Conservation (phyloP, 1,140 invertebrate species). For the Laupala kohalensis region DNA sequence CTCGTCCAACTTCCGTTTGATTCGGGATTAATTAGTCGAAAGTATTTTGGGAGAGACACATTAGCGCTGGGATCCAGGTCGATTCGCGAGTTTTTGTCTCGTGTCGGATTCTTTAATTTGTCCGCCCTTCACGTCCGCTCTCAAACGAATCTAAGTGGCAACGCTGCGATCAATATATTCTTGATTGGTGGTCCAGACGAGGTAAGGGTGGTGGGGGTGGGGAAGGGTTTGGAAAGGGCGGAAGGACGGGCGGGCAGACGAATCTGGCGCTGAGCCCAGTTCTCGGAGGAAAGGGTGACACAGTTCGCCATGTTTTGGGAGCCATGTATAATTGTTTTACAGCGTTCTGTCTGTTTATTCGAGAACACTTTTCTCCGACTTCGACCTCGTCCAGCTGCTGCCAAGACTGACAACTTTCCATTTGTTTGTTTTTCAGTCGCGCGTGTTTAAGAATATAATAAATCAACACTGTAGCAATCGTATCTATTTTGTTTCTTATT, state of each 20-base stretch:
- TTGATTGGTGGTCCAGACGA: conserved; percentile 4
- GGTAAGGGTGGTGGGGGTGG: neutral
- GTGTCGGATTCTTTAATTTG: too few species aligned
- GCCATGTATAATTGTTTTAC: neutral
- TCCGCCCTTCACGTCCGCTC: too few species aligned
- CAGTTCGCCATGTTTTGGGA: neutral
- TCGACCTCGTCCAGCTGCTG: neutral
- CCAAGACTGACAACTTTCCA: too few species aligned
- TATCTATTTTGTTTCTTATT: neutral
- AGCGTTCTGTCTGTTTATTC: neutral
- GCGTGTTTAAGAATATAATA: too few species aligned
- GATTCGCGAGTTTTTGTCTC: too few species aligned
- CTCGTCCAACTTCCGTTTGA: too few species aligned
- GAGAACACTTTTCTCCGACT: neutral
- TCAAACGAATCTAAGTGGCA: neutral
- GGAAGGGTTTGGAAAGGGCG: neutral
- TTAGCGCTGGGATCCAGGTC: too few species aligned
- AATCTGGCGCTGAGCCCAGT: conserved; percentile 1
- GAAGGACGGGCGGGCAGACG: too few species aligned
- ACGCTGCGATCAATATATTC: conserved; percentile 8
- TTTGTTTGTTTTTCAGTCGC: too few species aligned
- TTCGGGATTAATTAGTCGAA: too few species aligned
- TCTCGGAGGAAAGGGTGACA: neutral
- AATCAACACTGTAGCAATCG: neutral
- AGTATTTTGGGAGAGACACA: too few species aligned